Evolutionary conservation across 2,797 vertebrate species (phyloP).

Genomic region (Lithobates pipiens): DNA sequence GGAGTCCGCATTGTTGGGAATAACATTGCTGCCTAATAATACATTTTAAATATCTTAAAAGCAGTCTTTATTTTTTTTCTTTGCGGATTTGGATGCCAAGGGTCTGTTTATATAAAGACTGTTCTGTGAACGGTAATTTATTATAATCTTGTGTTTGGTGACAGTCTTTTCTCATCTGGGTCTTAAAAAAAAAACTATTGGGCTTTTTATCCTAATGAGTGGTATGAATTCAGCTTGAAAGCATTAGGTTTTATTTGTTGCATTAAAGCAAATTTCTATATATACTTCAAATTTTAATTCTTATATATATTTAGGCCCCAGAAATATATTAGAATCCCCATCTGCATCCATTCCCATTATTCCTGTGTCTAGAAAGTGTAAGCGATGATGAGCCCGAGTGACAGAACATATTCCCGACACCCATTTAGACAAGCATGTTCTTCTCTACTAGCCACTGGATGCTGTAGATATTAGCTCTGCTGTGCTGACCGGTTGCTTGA

Average conservation of each 20-base stretch:
- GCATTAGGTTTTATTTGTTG: not conserved
- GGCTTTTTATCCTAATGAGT: not conserved
- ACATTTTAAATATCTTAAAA: constrained; percentile 48
- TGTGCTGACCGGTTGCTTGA: too few relatives aligned
- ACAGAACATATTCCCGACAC: too few relatives aligned
- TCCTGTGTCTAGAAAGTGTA: too few relatives aligned
- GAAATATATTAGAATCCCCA: too few relatives aligned
- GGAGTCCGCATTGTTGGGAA: not conserved
- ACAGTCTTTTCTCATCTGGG: constrained; percentile 10
- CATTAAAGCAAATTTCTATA: too few relatives aligned
- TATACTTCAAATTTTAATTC: too few relatives aligned
- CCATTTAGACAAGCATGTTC: too few relatives aligned
- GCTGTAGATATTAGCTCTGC: too few relatives aligned
- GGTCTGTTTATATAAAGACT: not conserved
- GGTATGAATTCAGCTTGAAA: not conserved
- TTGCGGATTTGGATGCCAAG: constrained; percentile 21
- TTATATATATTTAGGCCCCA: too few relatives aligned
- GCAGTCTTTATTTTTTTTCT: constrained; percentile 29
- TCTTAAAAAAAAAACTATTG: not conserved
- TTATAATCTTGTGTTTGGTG: constrained; percentile 25
- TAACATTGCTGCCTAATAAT: constrained; percentile 22
- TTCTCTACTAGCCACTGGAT: too few relatives aligned
- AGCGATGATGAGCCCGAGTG: too few relatives aligned
- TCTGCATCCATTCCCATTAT: too few relatives aligned
- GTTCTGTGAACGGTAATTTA: constrained; percentile 7